A percentile compares a stretch with the other conserved stretches of the same genome.
These are phyloP conservation scores for Amitus sp. DNA, from an alignment of 2,888 invertebrate species.

Conservation along the genomic window DNA sequence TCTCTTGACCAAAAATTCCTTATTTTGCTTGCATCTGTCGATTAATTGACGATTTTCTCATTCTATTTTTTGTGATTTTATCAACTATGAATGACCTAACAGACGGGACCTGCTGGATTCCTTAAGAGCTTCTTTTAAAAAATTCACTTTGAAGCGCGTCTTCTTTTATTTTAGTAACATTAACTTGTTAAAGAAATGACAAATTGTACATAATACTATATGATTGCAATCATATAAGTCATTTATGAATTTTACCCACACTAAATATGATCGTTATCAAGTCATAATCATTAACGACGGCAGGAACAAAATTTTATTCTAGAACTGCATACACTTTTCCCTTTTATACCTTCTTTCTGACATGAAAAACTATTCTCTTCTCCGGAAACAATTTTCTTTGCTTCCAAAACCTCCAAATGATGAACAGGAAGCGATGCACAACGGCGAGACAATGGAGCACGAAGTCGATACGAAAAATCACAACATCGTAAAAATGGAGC, in stretches of 20 bases:
- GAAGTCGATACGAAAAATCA: slow-evolving; percentile 68
- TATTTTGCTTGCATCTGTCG: too few relatives aligned
- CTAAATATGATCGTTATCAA: slow-evolving; percentile 68
- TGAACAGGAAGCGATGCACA: slow-evolving; percentile 3
- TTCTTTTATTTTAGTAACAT: slow-evolving; percentile 63
- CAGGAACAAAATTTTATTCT: too few relatives aligned
- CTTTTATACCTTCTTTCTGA: too few relatives aligned
- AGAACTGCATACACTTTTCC: too few relatives aligned
- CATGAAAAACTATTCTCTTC: too few relatives aligned
- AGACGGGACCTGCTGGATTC: slow-evolving; percentile 95
- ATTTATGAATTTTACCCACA: slow-evolving; percentile 56
- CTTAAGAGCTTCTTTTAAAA: slow-evolving; percentile 95
- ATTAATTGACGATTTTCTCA: too few relatives aligned
- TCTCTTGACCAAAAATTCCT: neutral
- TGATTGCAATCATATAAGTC: slow-evolving; percentile 62
- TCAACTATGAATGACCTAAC: too few relatives aligned
- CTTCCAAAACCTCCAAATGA: neutral
- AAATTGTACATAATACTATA: slow-evolving; percentile 40
- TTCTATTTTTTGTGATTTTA: too few relatives aligned
- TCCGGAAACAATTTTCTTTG: neutral
- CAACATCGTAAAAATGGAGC: slow-evolving; percentile 69
- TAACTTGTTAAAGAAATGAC: slow-evolving; percentile 53
- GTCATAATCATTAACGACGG: slow-evolving; percentile 60
- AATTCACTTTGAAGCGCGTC: slow-evolving; percentile 56
- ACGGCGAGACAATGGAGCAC: slow-evolving; percentile 28